Conservation (phyloP, 2,113 vertebrate genomes). For the Struthidea cinerea region DNA sequence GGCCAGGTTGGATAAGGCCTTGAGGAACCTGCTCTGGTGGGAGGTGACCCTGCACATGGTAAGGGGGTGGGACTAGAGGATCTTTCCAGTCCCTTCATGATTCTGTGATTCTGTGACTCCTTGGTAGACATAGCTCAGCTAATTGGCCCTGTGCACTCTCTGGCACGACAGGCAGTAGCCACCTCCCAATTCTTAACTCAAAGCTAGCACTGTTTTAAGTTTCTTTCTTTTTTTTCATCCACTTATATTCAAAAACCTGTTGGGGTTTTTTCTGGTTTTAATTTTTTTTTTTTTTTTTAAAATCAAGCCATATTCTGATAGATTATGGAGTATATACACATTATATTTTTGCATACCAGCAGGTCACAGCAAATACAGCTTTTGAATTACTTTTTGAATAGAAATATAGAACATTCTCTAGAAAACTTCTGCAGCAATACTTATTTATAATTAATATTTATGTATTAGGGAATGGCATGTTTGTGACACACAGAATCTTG, state of each 20-base stretch:
- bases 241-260: not conserved
- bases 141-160: not conserved
- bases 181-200: not conserved
- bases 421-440: not conserved
- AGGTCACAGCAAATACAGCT: not conserved
- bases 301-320: not conserved
- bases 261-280: not conserved
- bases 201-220: not conserved
- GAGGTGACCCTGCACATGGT: not conserved
- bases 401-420: not conserved
- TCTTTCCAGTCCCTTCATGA: not conserved
- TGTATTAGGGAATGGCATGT: not conserved
- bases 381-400: not conserved
- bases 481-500: not conserved
- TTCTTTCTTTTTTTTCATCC: not conserved
- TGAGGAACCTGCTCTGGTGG: not conserved
- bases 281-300: not conserved
- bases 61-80: not conserved
- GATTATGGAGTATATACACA: not conserved
- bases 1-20: not conserved
- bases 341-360: not conserved
- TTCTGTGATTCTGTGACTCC: not conserved
- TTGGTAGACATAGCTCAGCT: not conserved
- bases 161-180: not conserved
- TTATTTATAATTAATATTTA: not conserved